Percentiles rank a stretch among this genome's conserved stretches.
These are phyloP conservation scores for Platyscapa corneri DNA, from an alignment of 1,140 invertebrate species.

Conservation along the genomic window DNA sequence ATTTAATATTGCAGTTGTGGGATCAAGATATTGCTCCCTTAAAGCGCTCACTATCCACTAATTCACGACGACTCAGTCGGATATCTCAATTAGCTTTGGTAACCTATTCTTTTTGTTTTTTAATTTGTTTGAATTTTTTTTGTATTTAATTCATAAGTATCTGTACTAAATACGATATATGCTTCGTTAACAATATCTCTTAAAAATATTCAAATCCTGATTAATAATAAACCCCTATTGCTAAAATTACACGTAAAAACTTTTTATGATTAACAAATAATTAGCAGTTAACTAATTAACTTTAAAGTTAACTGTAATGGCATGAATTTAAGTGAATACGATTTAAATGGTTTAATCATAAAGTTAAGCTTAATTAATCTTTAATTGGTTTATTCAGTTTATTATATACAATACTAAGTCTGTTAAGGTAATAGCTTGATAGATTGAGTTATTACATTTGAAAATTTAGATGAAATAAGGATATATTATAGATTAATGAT, in stretches of 20 bases:
- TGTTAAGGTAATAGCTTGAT: too few species aligned
- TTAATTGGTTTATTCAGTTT: too few species aligned
- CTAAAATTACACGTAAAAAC: background rate
- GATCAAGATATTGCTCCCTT: constrained; percentile 90
- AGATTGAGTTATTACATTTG: background rate
- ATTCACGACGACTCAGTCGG: constrained; percentile 85
- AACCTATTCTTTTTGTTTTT: constrained; percentile 64
- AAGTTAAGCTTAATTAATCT: too few species aligned
- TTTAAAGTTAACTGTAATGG: background rate
- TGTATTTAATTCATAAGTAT: background rate
- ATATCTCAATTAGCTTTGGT: constrained; percentile 88
- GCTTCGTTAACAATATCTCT: background rate
- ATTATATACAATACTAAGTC: too few species aligned
- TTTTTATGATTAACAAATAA: background rate
- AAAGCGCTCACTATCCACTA: constrained; percentile 83
- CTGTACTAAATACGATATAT: background rate
- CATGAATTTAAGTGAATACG: background rate
- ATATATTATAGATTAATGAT: too few species aligned
- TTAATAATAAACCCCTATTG: background rate
- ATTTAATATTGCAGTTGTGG: constrained; percentile 80
- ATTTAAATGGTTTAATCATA: too few species aligned
- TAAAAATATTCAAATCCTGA: background rate
- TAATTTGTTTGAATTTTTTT: constrained; percentile 5
- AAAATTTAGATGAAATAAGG: background rate
- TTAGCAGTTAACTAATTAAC: background rate